phyloP scores from a whole-genome alignment of 1,140 invertebrate genomes.

The Drosophila ananassae region DNA sequence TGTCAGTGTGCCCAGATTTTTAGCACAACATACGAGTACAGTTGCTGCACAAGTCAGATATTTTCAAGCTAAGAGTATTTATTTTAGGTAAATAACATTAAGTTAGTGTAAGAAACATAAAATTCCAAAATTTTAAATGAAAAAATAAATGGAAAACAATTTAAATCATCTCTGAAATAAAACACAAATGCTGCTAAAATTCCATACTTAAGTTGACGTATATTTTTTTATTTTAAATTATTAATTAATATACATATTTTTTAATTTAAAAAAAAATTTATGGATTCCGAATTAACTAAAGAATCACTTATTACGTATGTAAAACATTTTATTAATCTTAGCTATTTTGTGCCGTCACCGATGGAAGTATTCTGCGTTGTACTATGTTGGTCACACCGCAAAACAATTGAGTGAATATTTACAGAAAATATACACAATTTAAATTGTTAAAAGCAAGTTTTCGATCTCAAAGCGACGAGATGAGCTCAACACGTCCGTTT shows the following conservation, averaged over 20 bases:
- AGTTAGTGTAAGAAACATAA: not conserved
- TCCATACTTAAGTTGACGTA: too few relatives aligned
- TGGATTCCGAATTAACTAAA: too few relatives aligned
- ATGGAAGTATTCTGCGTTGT: not conserved
- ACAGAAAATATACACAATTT: slow-evolving; percentile 45
- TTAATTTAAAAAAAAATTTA: too few relatives aligned
- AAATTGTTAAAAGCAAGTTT: slow-evolving; percentile 10
- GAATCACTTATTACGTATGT: too few relatives aligned
- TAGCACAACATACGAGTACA: not conserved
- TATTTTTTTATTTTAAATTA: too few relatives aligned
- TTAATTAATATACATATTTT: too few relatives aligned
- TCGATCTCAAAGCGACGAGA: slow-evolving; percentile 10
- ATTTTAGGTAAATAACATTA: too few relatives aligned
- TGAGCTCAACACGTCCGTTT: slow-evolving; percentile 58
- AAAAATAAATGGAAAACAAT: not conserved
- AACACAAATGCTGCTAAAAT: too few relatives aligned
- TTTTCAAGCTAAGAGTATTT: not conserved
- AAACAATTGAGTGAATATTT: slow-evolving; percentile 11
- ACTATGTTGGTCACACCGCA: slow-evolving; percentile 3
- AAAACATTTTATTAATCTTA: not conserved
- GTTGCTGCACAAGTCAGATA: not conserved
- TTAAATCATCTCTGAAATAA: too few relatives aligned
- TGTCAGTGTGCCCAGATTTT: not conserved
- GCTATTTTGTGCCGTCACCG: not conserved
- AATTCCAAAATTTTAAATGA: not conserved